phyloP scores from a whole-genome alignment of 2,888 invertebrate genomes.

The Caenorhabditis imperialis region DNA sequence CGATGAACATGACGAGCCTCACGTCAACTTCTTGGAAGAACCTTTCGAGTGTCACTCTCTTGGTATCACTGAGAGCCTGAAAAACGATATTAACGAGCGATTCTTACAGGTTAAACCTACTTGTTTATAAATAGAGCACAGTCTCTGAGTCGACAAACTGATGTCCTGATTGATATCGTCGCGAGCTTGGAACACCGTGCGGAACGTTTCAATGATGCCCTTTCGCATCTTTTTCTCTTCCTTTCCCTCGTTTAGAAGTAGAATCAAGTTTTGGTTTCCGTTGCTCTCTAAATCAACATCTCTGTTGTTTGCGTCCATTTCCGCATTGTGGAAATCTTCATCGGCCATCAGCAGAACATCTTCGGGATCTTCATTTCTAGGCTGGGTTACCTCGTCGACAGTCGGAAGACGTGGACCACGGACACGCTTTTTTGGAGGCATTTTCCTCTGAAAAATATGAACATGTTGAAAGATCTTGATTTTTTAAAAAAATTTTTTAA shows the following conservation, averaged over 20 bases:
- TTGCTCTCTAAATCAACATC: too few species aligned
- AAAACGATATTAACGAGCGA: too few species aligned
- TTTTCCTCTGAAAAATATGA: too few species aligned
- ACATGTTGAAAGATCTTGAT: neutral
- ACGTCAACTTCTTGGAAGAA: conserved; percentile 10
- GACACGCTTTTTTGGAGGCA: conserved; percentile 19
- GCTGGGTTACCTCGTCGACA: neutral
- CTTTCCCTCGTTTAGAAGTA: too few species aligned
- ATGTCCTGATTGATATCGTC: conserved; percentile 10
- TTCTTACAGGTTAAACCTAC: too few species aligned
- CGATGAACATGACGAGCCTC: conserved; percentile 24
- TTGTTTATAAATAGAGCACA: neutral
- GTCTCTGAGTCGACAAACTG: neutral
- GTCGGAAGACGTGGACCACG: conserved; percentile 6
- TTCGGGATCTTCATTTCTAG: neutral
- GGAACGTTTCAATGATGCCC: conserved; percentile 9
- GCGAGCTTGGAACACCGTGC: conserved; percentile 8
- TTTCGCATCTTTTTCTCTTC: conserved; percentile 3
- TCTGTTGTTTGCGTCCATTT: too few species aligned
- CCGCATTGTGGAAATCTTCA: neutral
- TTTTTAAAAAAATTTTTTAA: neutral
- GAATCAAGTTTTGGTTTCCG: too few species aligned
- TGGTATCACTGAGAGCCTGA: neutral
- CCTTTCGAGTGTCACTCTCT: neutral
- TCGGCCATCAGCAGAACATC: neutral